Evolutionary conservation across 1,140 invertebrate species (phyloP), one percentile per base, ranked within the genome.

Genomic region (Pollicipes pollicipes): DNA sequence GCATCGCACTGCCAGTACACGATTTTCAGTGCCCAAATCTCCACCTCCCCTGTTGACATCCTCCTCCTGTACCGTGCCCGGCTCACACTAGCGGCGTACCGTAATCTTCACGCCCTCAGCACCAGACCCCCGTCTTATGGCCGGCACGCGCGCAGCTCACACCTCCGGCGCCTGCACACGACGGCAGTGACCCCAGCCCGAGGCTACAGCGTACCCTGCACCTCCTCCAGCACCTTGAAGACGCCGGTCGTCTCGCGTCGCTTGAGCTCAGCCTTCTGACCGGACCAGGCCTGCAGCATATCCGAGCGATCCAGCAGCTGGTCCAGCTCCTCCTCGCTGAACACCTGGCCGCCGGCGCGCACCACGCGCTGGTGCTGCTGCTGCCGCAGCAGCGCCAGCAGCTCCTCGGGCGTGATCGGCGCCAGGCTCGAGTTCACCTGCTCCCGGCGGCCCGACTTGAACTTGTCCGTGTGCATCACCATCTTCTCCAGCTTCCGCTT

Each of bases 401-500:
- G 74, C 69, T 83, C 83, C 72, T 79, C 74, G 24, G 77, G 76
- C 70, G 73, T 67, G 24, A 70, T 45, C 58, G 70, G 72, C 26
- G 70, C 58, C 26, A 72, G 69, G 31, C 10, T 35, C 3, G 63
- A 63, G 24, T 69, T 70, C 10, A 69, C 66, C 66, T 72, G 45
- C 30, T 72, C 73, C n/a, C 69, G 68, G 66, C 67, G 64, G 4
- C 70, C 70, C 24, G 71, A 72, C 32, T 81, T 81, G 75, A 82
- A 82, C 69, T 79, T 80, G 77, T 82, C 80, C 72, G 83, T 83
- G 29, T 86, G 83, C 66, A 90, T 89, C 24, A 91, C 82, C 69
- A 87, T 80, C 78, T 88, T 88, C 76, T 90, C 89, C 3, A 91
- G 78, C 76, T 86, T 84, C 27, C 86, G 78, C 77, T 91, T 91